phyloP scores from a whole-genome alignment of 2,113 vertebrate species.

The Ceyx margarethae region DNA sequence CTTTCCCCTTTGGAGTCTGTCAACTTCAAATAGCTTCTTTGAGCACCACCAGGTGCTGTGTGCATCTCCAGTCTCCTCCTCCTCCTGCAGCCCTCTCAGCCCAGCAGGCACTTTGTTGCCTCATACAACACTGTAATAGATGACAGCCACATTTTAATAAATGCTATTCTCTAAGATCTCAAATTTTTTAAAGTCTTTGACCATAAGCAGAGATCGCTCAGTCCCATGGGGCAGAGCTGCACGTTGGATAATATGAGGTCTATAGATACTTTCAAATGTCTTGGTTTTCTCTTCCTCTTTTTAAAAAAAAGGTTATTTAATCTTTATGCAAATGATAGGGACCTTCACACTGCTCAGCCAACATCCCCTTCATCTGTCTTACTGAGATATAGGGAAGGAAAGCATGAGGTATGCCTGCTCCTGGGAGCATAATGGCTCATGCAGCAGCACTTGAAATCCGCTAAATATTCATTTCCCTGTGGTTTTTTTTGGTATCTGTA shows the following conservation, averaged over 20 bases:
- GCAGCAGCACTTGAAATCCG: background rate
- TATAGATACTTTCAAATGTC: background rate
- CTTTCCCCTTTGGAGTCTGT: accelerated
- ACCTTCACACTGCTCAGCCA: background rate
- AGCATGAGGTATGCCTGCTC: background rate
- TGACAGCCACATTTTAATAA: background rate
- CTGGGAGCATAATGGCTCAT: background rate
- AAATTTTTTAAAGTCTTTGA: background rate
- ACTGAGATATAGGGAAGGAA: background rate
- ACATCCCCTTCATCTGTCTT: background rate
- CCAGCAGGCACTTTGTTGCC: accelerated
- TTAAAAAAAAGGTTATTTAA: background rate
- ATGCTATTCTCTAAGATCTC: background rate
- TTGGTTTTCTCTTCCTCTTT: background rate
- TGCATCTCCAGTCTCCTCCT: background rate
- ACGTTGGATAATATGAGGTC: background rate
- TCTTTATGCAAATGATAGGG: background rate
- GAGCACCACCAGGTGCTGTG: background rate
- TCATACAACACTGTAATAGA: background rate
- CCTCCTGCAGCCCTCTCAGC: background rate
- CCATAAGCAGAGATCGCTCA: background rate
- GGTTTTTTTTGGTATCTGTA: background rate
- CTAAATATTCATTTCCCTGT: background rate
- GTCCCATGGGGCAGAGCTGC: background rate
- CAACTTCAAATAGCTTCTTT: background rate